phyloP scores from a whole-genome alignment of 2,113 vertebrate species.

The Gallinago undulata region DNA sequence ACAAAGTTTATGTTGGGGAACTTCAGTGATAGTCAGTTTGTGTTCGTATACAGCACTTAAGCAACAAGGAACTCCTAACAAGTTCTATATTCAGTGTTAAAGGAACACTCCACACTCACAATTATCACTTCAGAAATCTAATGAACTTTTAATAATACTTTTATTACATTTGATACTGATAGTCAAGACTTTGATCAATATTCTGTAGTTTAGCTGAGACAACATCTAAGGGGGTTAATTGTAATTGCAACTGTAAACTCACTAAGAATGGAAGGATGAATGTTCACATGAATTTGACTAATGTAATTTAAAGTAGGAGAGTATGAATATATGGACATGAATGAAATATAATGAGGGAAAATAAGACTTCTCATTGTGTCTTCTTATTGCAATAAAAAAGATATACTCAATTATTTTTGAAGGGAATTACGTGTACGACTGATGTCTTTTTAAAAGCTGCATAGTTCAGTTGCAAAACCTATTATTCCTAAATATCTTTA shows the following conservation, averaged over 20 bases:
- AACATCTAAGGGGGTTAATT: neutral
- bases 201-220: neutral
- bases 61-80: accelerated
- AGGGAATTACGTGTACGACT: neutral
- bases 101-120: neutral
- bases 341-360: neutral
- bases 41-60: neutral
- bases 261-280: neutral
- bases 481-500: neutral
- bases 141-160: neutral
- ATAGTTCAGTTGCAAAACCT: neutral
- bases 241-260: neutral
- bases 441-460: neutral
- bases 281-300: neutral
- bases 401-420: neutral
- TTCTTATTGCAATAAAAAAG: neutral
- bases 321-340: neutral
- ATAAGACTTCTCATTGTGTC: neutral
- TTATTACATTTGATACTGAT: neutral
- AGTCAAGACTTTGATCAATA: neutral
- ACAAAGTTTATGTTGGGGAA: neutral
- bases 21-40: neutral
- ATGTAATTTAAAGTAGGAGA: neutral
- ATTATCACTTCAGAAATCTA: neutral
- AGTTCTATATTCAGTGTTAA: neutral